Percentiles rank a stretch among this genome's conserved stretches.
phyloP scores from a whole-genome alignment of 2,113 vertebrate genomes.

The Tachysurus fulvidraco region DNA sequence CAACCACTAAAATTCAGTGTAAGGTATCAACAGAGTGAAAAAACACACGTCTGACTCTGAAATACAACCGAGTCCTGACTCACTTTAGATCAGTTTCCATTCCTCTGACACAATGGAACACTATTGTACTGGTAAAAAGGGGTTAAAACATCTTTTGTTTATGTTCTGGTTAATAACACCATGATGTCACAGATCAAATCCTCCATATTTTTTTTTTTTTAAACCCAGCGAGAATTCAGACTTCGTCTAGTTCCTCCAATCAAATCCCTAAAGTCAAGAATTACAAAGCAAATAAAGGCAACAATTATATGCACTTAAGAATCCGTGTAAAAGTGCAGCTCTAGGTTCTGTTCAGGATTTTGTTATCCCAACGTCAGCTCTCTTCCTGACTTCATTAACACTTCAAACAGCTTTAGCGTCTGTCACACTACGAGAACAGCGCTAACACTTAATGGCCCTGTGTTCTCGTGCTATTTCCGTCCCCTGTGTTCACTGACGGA shows the following conservation, averaged over 20 bases:
- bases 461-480: constrained; percentile 55
- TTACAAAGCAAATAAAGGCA: constrained; percentile 20
- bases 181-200: neutral
- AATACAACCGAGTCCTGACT: no score
- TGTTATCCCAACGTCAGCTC: constrained; percentile 1
- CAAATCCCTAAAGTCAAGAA: neutral
- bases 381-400: constrained; percentile 36
- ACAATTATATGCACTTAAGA: constrained; percentile 18
- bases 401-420: constrained; percentile 42
- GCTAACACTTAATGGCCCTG: constrained; percentile 20
- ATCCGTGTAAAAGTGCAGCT: constrained; percentile 1
- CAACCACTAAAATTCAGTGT: no score
- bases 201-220: constrained; percentile 9
- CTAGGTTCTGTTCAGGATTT: neutral
- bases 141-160: neutral
- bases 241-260: neutral
- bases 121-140: no score
- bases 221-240: constrained; percentile 7
- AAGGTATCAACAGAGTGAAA: no score
- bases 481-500: constrained; percentile 60
- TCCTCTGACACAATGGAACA: no score
- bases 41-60: no score
- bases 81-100: no score
- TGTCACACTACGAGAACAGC: constrained; percentile 20
- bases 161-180: neutral